These are phyloP conservation scores for Xylocopa sonorina DNA, from an alignment of 1,140 invertebrate genomes.

Conservation along the genomic window DNA sequence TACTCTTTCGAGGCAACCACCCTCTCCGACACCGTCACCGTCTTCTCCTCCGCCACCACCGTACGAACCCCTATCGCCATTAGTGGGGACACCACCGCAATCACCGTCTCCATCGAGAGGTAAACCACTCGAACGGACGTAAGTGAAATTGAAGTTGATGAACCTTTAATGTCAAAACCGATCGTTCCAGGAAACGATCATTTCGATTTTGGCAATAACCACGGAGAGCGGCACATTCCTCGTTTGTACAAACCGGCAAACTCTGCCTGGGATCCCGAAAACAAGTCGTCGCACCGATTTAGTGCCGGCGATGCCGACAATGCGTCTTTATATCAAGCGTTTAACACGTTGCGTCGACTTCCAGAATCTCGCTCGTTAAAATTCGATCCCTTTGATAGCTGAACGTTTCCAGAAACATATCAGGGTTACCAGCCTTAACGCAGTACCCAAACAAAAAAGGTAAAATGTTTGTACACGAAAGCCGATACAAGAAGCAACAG, in stretches of 20 bases:
- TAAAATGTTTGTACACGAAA: not conserved
- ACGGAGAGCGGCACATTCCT: constrained; percentile 52
- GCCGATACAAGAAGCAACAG: not conserved
- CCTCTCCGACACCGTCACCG: constrained; percentile 75
- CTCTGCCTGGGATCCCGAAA: constrained; percentile 65
- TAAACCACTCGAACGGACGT: constrained; percentile 25
- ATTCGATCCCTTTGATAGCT: constrained; percentile 74
- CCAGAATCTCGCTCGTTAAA: constrained; percentile 76
- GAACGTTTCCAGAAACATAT: constrained; percentile 55
- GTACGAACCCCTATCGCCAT: constrained; percentile 76
- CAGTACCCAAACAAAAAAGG: not conserved
- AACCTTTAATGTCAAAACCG: not conserved
- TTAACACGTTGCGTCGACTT: constrained; percentile 66
- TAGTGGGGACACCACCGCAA: constrained; percentile 68
- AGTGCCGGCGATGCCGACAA: constrained; percentile 79
- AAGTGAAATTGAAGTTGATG: too few species aligned
- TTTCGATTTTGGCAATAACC: constrained; percentile 57
- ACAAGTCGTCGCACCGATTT: constrained; percentile 73
- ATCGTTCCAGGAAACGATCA: constrained; percentile 56
- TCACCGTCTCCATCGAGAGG: constrained; percentile 72
- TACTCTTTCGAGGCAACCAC: constrained; percentile 68
- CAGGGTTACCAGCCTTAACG: constrained; percentile 9
- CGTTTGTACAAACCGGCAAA: constrained; percentile 56
- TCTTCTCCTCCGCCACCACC: constrained; percentile 78
- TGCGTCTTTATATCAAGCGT: constrained; percentile 66